Conservation (phyloP, 1,140 invertebrate genomes). For the Chironomus striatipennis region DNA sequence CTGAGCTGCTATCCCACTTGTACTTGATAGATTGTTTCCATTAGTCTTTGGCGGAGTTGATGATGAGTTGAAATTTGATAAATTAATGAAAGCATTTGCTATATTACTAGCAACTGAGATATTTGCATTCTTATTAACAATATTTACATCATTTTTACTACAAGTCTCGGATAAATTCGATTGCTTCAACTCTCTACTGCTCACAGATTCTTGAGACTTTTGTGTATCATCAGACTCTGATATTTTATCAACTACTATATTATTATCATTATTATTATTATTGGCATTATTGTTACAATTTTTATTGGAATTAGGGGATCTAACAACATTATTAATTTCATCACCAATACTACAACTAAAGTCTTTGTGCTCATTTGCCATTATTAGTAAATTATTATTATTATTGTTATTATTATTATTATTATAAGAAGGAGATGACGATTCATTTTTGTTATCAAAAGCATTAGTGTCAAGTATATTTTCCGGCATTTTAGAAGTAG, state of each 20-base stretch:
- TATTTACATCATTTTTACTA: background rate
- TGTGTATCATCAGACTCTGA: slow-evolving; percentile 15
- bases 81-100: slow-evolving; percentile 15
- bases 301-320: slow-evolving; percentile 12
- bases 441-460: slow-evolving; percentile 17
- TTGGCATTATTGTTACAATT: too few species aligned
- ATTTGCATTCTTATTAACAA: slow-evolving; percentile 15
- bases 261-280: background rate
- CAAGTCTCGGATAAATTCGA: background rate
- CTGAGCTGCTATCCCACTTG: background rate
- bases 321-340: background rate
- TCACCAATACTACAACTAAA: slow-evolving; percentile 23
- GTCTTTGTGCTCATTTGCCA: slow-evolving; percentile 19
- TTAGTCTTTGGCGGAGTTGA: background rate
- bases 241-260: background rate
- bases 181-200: background rate
- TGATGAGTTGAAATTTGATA: background rate
- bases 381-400: slow-evolving; percentile 20
- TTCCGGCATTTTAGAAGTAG: slow-evolving; percentile 10
- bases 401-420: background rate
- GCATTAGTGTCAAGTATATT: slow-evolving; percentile 18
- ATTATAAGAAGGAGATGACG: background rate
- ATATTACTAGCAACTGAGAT: slow-evolving; percentile 10
- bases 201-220: background rate
- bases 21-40: background rate